Conservation (phyloP, 2,888 invertebrate genomes). For the Thymelicus sylvestris region DNA sequence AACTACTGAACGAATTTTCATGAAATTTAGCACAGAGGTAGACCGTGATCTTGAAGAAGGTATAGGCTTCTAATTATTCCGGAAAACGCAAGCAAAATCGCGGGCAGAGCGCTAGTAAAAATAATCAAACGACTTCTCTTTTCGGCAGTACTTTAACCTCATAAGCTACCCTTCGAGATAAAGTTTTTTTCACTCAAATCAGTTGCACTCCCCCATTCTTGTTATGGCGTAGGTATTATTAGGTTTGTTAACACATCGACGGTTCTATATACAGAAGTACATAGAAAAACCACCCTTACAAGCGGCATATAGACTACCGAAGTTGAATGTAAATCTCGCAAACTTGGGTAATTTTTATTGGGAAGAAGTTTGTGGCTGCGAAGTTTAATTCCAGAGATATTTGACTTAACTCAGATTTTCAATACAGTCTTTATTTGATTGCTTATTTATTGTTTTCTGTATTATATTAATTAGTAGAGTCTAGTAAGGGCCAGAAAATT, state of each 20-base stretch:
- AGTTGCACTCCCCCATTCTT: slow-evolving; percentile 67
- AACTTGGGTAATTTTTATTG: not conserved
- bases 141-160: slow-evolving; percentile 52
- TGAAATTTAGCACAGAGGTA: too few species aligned
- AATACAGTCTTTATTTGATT: too few species aligned
- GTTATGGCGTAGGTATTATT: slow-evolving; percentile 59
- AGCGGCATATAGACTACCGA: not conserved
- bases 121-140: slow-evolving; percentile 16
- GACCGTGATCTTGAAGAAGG: too few species aligned
- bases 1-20: too few species aligned
- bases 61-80: too few species aligned
- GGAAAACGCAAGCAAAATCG: too few species aligned
- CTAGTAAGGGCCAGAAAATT: too few species aligned
- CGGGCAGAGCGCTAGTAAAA: not conserved
- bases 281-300: slow-evolving; percentile 41
- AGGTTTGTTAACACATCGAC: slow-evolving; percentile 47
- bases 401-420: not conserved
- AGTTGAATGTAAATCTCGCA: not conserved
- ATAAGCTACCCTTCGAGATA: slow-evolving; percentile 56
- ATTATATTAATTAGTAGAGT: too few species aligned
- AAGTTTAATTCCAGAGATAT: not conserved
- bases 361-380: not conserved
- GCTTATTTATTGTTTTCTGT: too few species aligned
- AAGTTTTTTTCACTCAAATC: slow-evolving; percentile 69
- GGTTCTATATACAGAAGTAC: slow-evolving; percentile 39